Conservation (phyloP, 2,113 vertebrate genomes). For the Antechinus flavipes region DNA sequence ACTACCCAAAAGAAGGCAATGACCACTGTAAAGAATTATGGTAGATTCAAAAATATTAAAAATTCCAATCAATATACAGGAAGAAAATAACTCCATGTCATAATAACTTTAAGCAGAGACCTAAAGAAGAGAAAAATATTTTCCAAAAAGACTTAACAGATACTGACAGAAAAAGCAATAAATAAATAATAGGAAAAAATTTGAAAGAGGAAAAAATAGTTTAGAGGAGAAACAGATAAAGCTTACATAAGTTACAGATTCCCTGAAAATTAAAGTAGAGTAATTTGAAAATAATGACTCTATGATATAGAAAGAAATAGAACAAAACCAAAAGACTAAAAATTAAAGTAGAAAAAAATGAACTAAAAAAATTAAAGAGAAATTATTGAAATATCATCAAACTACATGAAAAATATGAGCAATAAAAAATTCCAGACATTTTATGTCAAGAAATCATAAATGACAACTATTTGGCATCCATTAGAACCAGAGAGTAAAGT, state of each 20-base stretch:
- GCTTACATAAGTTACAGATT: not conserved
- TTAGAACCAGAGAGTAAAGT: not conserved
- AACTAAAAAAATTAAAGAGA: not conserved
- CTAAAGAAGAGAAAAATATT: not conserved
- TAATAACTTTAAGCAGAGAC: not conserved
- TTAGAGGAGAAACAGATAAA: not conserved
- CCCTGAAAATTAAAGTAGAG: not conserved
- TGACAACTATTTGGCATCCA: not conserved
- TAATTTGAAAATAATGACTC: not conserved
- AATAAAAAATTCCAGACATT: not conserved
- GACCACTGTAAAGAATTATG: not conserved
- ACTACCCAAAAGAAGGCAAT: not conserved
- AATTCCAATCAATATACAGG: no score
- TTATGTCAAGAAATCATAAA: not conserved
- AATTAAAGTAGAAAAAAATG: not conserved
- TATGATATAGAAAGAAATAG: not conserved
- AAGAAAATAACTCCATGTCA: not conserved
- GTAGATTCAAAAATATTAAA: not conserved
- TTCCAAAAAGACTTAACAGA: not conserved
- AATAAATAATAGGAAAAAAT: not conserved
- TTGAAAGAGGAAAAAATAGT: not conserved
- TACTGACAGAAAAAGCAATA: not conserved
- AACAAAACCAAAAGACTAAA: not conserved
- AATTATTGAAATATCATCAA: not conserved
- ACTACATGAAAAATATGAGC: not conserved